Evolutionary conservation across 1,140 invertebrate species (phyloP), one percentile per base, ranked within the genome.

Genomic region (Habropoda laboriosa): DNA sequence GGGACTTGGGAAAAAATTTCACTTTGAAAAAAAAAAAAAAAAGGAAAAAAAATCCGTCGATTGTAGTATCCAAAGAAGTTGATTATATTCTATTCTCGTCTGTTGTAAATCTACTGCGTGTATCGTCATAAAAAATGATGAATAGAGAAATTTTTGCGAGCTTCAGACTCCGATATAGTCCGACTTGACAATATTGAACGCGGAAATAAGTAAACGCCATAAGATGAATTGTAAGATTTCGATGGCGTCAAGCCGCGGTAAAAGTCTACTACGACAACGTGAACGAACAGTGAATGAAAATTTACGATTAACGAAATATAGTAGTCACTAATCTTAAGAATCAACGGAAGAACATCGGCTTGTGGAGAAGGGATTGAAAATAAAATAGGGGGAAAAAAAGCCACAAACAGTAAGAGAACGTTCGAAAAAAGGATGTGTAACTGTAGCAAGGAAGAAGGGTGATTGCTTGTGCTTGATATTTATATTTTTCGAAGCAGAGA

Each of bases 291-390:
- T 40, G 81, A 78, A 79, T 13, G 70, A 72, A 45, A 72, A 85
- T 82, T 79, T 79, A 85, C 45, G 73, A 81, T 74, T 68, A 77
- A 77, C 49, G 49, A 68, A 58, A 72, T 82, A 79, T 77, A 70
- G 76, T 92, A 92, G 91, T 92, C 90, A 92, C 80, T 92, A 92
- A 89, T 91, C 55, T 90, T 92, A 92, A 92, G 90, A 76, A 60
- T 84, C 66, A 80, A 70, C 67, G 61, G 24, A 75, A 80, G 42
- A 71, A 70, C 75, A 64, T 75, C 64, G 76, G 72, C 45, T 82
- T 71, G 53, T 60, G 67, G 42, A 86, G n/a, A 83, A 68, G 75
- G 66, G 79, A 75, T 86, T 76, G 83, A 81, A 70, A 66, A 83
- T 40, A 40, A 49, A 32, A 49, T 66, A 1, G 27, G 7, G 18